phyloP scores from a whole-genome alignment of 2,888 invertebrate genomes.

The Amblyjoppa proteus region DNA sequence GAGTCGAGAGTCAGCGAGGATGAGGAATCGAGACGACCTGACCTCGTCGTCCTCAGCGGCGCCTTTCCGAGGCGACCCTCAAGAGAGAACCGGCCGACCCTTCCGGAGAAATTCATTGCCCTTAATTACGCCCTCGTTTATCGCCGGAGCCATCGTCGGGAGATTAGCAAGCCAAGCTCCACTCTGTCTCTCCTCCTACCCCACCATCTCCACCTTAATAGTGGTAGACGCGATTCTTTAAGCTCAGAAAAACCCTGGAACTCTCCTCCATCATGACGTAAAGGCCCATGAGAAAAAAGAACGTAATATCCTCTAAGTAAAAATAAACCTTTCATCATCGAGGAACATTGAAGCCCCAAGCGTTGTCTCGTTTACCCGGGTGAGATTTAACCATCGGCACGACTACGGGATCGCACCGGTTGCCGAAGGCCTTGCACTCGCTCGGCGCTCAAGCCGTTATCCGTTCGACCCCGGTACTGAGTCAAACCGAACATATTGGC shows the following conservation, averaged over 20 bases:
- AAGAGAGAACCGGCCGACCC: constrained; percentile 61
- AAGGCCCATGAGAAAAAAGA: not conserved
- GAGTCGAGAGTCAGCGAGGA: constrained; percentile 44
- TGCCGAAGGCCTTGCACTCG: too few relatives aligned
- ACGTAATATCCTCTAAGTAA: not conserved
- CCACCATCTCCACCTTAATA: constrained; percentile 41
- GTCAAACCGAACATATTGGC: too few relatives aligned
- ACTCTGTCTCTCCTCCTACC: not conserved
- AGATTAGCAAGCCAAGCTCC: constrained; percentile 62
- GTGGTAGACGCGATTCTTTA: constrained; percentile 54
- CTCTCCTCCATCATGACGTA: not conserved
- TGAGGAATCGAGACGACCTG: constrained; percentile 58
- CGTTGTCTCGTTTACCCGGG: not conserved
- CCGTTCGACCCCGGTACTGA: too few relatives aligned
- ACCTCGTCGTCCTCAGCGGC: constrained; percentile 49
- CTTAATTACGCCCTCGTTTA: constrained; percentile 72
- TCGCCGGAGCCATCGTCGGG: constrained; percentile 68
- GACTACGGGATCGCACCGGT: too few relatives aligned
- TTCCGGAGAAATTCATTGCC: constrained; percentile 72
- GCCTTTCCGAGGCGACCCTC: constrained; percentile 56
- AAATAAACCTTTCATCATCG: not conserved
- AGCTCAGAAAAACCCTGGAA: constrained; percentile 30
- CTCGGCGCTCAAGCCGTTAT: too few relatives aligned
- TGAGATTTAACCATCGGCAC: not conserved
- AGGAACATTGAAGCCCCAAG: not conserved